Evolutionary conservation across 2,797 vertebrate genomes (phyloP).

Genomic region (Onychomys leucogaster): DNA sequence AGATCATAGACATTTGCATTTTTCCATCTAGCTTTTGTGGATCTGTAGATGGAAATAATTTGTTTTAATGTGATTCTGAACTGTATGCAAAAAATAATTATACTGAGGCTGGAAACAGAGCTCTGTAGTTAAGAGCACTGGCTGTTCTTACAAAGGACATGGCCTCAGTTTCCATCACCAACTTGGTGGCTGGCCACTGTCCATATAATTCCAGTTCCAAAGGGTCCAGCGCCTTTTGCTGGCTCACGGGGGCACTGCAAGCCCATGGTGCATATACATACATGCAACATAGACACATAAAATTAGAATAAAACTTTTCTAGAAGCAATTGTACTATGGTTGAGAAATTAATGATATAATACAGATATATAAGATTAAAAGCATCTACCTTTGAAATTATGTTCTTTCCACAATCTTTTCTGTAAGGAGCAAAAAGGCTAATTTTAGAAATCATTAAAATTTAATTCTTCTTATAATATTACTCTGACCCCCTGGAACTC

Average conservation of each 20-base stretch:
- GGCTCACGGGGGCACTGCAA: background rate
- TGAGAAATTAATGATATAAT: background rate
- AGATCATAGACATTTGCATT: background rate
- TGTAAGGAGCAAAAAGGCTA: background rate
- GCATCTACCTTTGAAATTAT: background rate
- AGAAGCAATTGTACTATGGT: background rate
- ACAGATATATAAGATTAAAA: background rate
- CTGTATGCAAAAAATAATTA: background rate
- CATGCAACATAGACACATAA: background rate
- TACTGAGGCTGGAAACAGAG: background rate
- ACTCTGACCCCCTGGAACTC: background rate
- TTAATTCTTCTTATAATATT: conserved; percentile 7
- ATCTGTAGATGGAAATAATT: background rate
- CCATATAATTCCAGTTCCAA: background rate
- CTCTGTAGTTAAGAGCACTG: background rate
- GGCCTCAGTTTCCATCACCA: background rate
- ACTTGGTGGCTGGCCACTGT: background rate
- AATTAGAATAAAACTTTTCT: background rate
- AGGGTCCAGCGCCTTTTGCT: background rate
- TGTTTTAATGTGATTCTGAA: background rate
- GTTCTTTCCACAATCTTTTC: background rate
- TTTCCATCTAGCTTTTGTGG: background rate
- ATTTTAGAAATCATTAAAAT: conserved; percentile 51
- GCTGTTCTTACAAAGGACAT: background rate
- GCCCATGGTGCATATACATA: background rate